These are phyloP conservation scores for Octomys mimax DNA, from an alignment of 2,797 vertebrate species.

Conservation along the genomic window DNA sequence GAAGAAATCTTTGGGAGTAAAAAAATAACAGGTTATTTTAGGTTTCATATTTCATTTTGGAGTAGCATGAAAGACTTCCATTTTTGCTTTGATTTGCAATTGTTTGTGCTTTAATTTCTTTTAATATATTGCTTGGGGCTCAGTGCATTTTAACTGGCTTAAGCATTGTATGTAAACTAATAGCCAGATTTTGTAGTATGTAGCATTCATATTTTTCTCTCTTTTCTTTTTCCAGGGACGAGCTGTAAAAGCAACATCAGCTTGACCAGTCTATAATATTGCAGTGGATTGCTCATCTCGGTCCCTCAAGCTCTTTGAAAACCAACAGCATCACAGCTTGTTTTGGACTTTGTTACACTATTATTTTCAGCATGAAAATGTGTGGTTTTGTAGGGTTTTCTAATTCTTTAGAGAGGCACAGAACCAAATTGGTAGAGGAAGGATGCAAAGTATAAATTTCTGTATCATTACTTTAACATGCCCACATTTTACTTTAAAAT, in stretches of 20 bases:
- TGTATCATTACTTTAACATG: slow-evolving; percentile 86
- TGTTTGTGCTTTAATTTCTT: slow-evolving; percentile 46
- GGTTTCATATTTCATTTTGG: slow-evolving; percentile 57
- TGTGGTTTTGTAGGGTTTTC: slow-evolving; percentile 88
- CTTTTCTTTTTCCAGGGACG: slow-evolving; percentile 94
- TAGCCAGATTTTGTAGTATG: slow-evolving; percentile 24
- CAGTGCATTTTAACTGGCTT: slow-evolving; percentile 59
- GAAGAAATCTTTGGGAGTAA: slow-evolving; percentile 65
- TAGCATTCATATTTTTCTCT: slow-evolving; percentile 74
- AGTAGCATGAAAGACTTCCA: slow-evolving; percentile 69
- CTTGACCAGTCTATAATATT: slow-evolving; percentile 91
- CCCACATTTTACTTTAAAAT: slow-evolving; percentile 88
- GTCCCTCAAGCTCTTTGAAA: slow-evolving; percentile 91
- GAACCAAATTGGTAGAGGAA: slow-evolving; percentile 87
- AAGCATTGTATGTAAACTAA: slow-evolving; percentile 59
- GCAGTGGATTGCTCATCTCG: slow-evolving; percentile 92
- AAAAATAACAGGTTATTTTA: not conserved
- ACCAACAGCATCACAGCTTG: slow-evolving; percentile 92
- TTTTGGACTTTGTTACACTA: slow-evolving; percentile 91
- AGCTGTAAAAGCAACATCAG: slow-evolving; percentile 95
- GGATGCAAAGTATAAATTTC: slow-evolving; percentile 84
- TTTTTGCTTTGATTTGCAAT: slow-evolving; percentile 73
- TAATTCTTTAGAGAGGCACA: slow-evolving; percentile 88
- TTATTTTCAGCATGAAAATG: slow-evolving; percentile 91
- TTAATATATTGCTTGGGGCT: slow-evolving; percentile 74